These are phyloP conservation scores for Dolichopus griseipennis DNA, from an alignment of 2,888 invertebrate species.

Conservation along the genomic window DNA sequence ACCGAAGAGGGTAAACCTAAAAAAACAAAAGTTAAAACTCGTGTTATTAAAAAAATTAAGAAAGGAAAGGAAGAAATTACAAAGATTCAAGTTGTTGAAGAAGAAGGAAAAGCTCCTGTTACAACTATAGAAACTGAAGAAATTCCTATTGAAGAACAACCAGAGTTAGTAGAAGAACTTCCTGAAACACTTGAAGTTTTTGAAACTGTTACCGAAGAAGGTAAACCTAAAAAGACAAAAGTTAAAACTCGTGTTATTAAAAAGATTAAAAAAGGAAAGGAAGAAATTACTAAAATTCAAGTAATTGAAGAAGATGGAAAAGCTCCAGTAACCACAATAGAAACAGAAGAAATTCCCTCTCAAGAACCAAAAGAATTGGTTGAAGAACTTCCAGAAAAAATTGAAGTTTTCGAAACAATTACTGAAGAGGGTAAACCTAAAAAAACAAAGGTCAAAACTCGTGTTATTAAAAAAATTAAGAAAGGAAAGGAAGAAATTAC, in stretches of 20 bases:
- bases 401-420: slow-evolving; percentile 27
- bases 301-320: slow-evolving; percentile 30
- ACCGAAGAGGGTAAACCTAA: slow-evolving; percentile 29
- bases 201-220: slow-evolving; percentile 25
- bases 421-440: slow-evolving; percentile 27
- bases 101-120: slow-evolving; percentile 36
- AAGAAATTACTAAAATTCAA: slow-evolving; percentile 36
- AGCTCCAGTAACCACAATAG: slow-evolving; percentile 29
- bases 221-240: slow-evolving; percentile 29
- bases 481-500: slow-evolving; percentile 34
- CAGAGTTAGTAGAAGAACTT: slow-evolving; percentile 16
- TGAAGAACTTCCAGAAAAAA: slow-evolving; percentile 23
- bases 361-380: too few relatives aligned
- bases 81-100: slow-evolving; percentile 37
- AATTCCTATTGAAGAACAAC: slow-evolving; percentile 19
- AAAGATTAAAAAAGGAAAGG: slow-evolving; percentile 33
- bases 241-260: slow-evolving; percentile 32
- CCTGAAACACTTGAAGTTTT: slow-evolving; percentile 20
- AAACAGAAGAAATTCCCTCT: slow-evolving; percentile 33
- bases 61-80: slow-evolving; percentile 38
- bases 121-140: slow-evolving; percentile 29
- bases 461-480: slow-evolving; percentile 33
- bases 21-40: slow-evolving; percentile 29
- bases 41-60: slow-evolving; percentile 34
- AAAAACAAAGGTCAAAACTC: slow-evolving; percentile 34